Evolutionary conservation across 64 coral and sea anemone species (phyloP).

Genomic region (Hydrozoanthus tunicans): DNA sequence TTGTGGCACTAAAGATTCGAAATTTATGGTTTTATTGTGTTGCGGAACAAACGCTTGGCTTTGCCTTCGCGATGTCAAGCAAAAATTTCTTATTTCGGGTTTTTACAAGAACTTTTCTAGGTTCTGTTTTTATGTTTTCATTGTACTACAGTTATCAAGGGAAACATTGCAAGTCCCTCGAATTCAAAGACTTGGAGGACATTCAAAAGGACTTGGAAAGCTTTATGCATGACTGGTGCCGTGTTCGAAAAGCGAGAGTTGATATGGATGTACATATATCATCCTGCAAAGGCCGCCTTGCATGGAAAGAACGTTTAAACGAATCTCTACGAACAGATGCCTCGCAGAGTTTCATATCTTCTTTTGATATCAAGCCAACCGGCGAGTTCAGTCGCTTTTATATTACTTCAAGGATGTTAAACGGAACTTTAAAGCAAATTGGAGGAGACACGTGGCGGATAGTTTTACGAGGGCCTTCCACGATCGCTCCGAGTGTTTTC

Average conservation of each 20-base stretch:
- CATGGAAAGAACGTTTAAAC: slow-evolving; percentile 44
- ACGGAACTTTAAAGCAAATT: slow-evolving; percentile 62
- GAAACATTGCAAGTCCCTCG: background rate
- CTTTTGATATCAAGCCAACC: slow-evolving; percentile 58
- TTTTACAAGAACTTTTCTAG: slow-evolving; percentile 23
- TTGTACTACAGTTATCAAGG: slow-evolving; percentile 33
- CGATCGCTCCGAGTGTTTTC: slow-evolving; percentile 82
- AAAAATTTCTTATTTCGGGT: background rate
- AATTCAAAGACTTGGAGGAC: background rate
- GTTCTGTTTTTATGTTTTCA: slow-evolving; percentile 42
- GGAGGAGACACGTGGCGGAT: slow-evolving; percentile 93
- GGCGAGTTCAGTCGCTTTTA: slow-evolving; percentile 93
- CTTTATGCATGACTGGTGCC: slow-evolving; percentile 76
- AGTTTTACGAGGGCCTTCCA: slow-evolving; percentile 75
- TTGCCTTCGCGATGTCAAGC: background rate
- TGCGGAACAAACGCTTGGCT: background rate
- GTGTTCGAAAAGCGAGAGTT: slow-evolving; percentile 64
- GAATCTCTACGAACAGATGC: slow-evolving; percentile 58
- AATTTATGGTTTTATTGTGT: background rate
- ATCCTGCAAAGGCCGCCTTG: slow-evolving; percentile 54
- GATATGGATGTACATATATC: slow-evolving; percentile 50
- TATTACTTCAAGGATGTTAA: slow-evolving; percentile 66
- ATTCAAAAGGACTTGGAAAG: slow-evolving; percentile 39
- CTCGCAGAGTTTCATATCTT: slow-evolving; percentile 65
- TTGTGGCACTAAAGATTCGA: background rate